Evolutionary conservation across 2,888 invertebrate species (phyloP).

Genomic region (Heliconius erato): DNA sequence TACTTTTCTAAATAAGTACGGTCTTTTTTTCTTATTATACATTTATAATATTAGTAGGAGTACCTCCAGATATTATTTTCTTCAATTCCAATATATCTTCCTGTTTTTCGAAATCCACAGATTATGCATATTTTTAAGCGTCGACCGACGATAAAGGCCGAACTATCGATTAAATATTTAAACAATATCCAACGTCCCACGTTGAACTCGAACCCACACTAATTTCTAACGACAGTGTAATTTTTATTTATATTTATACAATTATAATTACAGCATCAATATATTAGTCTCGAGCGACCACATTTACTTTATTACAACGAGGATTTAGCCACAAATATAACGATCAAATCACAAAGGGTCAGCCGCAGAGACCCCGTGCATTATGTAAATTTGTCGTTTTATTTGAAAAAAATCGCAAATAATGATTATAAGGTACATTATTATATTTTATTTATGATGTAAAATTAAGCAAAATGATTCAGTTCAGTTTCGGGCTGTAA

Average conservation of each 20-base stretch:
- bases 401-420: neutral
- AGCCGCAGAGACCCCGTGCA: constrained; percentile 13
- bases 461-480: neutral
- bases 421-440: neutral
- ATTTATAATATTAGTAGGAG: no score
- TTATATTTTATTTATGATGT: neutral
- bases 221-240: neutral
- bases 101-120: no score
- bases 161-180: no score
- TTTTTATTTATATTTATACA: neutral
- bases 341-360: neutral
- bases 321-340: neutral
- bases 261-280: neutral
- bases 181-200: no score
- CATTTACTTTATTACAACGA: neutral
- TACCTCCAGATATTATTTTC: no score
- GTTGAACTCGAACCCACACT: no score
- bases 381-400: neutral
- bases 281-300: constrained; percentile 13
- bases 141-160: no score
- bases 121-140: no score
- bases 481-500: neutral
- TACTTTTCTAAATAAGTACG: no score
- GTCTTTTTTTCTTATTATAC: no score
- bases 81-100: no score